These are phyloP conservation scores for Apis florea DNA, from an alignment of 1,140 invertebrate species.

Conservation along the genomic window DNA sequence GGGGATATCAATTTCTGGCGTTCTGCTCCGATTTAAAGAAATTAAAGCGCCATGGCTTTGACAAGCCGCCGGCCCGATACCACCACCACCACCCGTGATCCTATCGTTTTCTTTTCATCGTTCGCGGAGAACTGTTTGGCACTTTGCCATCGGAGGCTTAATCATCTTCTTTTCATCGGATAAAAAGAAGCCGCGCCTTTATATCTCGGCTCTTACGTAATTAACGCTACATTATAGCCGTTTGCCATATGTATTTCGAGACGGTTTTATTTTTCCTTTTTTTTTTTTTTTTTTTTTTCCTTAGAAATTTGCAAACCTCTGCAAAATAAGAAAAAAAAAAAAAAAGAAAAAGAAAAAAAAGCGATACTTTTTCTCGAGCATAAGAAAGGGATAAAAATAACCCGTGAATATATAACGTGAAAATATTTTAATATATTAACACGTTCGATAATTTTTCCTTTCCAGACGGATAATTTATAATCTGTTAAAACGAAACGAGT, in stretches of 20 bases:
- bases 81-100: no score
- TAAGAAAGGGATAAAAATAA: neutral
- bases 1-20: constrained; percentile 1
- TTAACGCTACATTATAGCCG: constrained; percentile 36
- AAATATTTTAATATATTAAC: neutral
- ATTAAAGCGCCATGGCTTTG: constrained; percentile 32
- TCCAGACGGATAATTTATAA: no score
- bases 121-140: constrained; percentile 40
- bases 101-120: constrained; percentile 37
- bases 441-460: no score
- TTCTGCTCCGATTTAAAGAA: constrained; percentile 34
- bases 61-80: constrained; percentile 38
- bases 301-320: neutral
- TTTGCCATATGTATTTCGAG: neutral
- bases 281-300: no score
- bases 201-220: constrained; percentile 33
- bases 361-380: neutral
- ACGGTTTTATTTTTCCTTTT: neutral
- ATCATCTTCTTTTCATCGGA: constrained; percentile 50
- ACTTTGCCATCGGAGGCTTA: constrained; percentile 36
- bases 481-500: no score
- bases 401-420: no score
- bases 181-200: constrained; percentile 33
- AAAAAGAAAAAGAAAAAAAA: no score
- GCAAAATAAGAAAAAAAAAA: no score